These are phyloP conservation scores for Nibea coibor DNA, from an alignment of 2,113 vertebrate species.

Conservation along the genomic window DNA sequence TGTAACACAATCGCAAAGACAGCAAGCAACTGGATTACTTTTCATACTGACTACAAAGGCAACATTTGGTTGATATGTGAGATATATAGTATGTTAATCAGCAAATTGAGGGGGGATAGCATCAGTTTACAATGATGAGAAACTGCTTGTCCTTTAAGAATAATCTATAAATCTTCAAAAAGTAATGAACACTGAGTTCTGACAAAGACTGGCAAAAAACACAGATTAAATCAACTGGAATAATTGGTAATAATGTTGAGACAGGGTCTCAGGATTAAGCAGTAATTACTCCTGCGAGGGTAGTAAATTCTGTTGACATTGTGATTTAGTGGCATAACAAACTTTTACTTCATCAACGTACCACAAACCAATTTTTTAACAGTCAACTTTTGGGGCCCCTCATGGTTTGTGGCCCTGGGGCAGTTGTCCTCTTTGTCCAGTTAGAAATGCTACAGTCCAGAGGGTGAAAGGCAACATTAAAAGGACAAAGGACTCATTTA, in stretches of 20 bases:
- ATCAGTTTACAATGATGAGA: not conserved
- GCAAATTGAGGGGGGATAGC: not conserved
- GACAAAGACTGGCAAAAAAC: too few species aligned
- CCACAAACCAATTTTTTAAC: not conserved
- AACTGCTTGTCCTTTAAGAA: not conserved
- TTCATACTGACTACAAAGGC: not conserved
- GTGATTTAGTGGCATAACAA: not conserved
- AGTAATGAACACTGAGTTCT: too few species aligned
- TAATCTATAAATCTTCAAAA: not conserved
- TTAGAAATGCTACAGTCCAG: not conserved
- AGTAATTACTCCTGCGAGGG: not conserved
- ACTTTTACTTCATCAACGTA: not conserved
- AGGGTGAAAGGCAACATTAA: conserved; percentile 18
- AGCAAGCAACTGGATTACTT: not conserved
- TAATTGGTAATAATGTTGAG: not conserved
- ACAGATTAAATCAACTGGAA: not conserved
- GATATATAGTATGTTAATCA: too few species aligned
- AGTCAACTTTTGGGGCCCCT: not conserved
- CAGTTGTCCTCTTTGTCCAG: not conserved
- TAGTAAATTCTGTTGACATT: not conserved
- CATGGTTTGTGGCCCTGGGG: not conserved
- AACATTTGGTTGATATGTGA: too few species aligned
- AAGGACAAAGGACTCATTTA: conserved; percentile 22
- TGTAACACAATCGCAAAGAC: not conserved
- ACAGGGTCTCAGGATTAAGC: not conserved